Evolutionary conservation across 2,797 vertebrate genomes (phyloP), one percentile per base, ranked within the genome.

Genomic region (Labeo calbasu): DNA sequence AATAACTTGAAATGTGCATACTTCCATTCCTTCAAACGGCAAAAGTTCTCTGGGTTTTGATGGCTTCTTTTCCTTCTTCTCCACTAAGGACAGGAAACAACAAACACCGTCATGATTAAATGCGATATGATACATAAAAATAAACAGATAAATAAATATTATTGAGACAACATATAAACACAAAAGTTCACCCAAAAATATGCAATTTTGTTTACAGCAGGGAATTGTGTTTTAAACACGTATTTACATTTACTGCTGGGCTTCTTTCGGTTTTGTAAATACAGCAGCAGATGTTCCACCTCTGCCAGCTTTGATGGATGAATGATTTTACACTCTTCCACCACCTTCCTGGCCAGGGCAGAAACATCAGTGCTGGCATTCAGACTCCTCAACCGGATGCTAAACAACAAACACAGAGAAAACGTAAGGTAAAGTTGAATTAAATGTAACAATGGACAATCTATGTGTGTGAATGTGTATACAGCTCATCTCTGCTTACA

Each of bases 321-420:
- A 88, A 99, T 98, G 75, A 99, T 95, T n/a, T 94, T 96, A 90
- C 97, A 98, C 83, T 99, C 97, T 59, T 98, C 96, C 82, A 98
- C 96, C 40, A 99, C 97, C 87, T 98, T 99, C 21, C 93, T 93
- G 85, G 97, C 97, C 91, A 99, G 85, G 21, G 96, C 96, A 50
- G 94, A 91, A 55, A 96, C 93, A 71, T 99, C 97, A 10, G 97
- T 99, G 89, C 95, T 96, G 78, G 95, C 91, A 86, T 96, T 98
- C 68, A 99, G 92, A 92, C 96, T 98, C 87, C 97, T 99, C 79
- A 99, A 92, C 12, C 97, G 96, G 86, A 99, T 97, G 48, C 97
- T 99, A 82, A 91, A 71, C 21, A 71, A 51, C 32, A 63, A 70
- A 78, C 17, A 78, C 8, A 19, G 40, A 72, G 11, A 76, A 46